phyloP scores from a whole-genome alignment of 2,113 vertebrate species.

The Crotalus viridis region DNA sequence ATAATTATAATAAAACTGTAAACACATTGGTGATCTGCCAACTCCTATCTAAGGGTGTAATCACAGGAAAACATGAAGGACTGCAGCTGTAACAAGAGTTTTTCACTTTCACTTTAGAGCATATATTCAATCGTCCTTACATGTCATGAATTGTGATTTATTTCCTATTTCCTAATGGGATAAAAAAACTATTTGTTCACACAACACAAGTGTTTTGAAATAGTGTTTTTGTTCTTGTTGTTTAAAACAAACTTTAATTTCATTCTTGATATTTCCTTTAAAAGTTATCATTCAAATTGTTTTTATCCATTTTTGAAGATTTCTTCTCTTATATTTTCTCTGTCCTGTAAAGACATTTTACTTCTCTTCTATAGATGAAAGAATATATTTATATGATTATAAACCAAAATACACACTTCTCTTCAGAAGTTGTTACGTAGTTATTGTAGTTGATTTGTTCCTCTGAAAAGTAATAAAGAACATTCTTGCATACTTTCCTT shows the following conservation, averaged over 20 bases:
- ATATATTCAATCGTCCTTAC: neutral
- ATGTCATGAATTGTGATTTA: neutral
- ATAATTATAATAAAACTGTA: neutral
- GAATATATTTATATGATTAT: neutral
- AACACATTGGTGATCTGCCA: neutral
- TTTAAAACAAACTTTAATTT: neutral
- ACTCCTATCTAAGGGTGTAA: neutral
- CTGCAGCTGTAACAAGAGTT: neutral
- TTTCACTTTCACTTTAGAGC: neutral
- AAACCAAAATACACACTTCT: neutral
- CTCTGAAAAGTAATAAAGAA: neutral
- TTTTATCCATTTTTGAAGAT: neutral
- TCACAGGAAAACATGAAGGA: neutral
- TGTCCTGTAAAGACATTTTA: neutral
- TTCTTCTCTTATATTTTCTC: neutral
- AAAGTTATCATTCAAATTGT: neutral
- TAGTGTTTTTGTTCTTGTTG: neutral
- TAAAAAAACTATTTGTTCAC: neutral
- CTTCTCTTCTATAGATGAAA: neutral
- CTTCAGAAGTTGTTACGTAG: slow-evolving; percentile 1
- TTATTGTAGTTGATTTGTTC: neutral
- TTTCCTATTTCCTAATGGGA: neutral
- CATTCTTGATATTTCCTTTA: neutral
- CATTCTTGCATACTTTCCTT: neutral
- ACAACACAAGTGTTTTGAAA: neutral